Evolutionary conservation across 64 coral and sea anemone species (phyloP).

Genomic region (Pachyseris speciosa): DNA sequence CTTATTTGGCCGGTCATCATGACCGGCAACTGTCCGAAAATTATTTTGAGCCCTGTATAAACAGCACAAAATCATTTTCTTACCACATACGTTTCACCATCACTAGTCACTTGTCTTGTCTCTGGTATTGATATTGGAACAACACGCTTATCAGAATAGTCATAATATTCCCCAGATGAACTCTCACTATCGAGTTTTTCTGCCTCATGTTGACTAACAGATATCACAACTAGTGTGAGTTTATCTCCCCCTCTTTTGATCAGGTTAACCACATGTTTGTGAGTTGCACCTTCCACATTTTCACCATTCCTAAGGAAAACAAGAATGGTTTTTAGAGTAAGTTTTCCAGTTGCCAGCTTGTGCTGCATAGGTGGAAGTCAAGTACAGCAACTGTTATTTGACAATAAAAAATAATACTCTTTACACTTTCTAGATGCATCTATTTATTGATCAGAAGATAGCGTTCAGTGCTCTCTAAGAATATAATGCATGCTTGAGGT

Average conservation of each 20-base stretch:
- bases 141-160: constrained; percentile 78
- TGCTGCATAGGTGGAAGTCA: no score
- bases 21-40: no score
- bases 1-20: no score
- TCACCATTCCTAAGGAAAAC: constrained; percentile 83
- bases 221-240: constrained; percentile 85
- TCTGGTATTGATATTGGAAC: constrained; percentile 87
- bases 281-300: constrained; percentile 94
- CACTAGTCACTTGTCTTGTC: constrained; percentile 79
- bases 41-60: no score
- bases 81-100: constrained; percentile 79
- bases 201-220: constrained; percentile 77
- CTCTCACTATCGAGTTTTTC: constrained; percentile 93
- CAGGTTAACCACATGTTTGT: constrained; percentile 92
- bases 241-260: constrained; percentile 84
- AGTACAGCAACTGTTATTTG: no score
- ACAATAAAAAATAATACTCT: no score
- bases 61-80: neutral
- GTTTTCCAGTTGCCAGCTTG: no score
- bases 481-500: no score
- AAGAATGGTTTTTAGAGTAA: neutral
- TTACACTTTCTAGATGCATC: no score
- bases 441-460: no score
- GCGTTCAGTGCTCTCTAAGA: no score
- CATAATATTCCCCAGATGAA: constrained; percentile 93